These are phyloP conservation scores for Gymnosoma rotundatum DNA, from an alignment of 2,888 invertebrate genomes.

Conservation along the genomic window DNA sequence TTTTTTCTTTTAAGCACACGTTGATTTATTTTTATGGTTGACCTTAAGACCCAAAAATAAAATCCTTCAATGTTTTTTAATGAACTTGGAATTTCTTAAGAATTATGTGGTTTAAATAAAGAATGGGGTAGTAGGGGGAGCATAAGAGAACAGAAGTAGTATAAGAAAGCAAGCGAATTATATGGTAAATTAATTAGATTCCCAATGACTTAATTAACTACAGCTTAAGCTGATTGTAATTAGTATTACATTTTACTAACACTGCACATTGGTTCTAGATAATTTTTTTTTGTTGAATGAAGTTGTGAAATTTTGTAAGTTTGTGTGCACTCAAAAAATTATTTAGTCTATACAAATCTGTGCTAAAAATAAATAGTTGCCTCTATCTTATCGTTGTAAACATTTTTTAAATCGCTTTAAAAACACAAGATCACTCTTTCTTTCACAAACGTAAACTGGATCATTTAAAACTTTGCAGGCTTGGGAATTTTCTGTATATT, in stretches of 20 bases:
- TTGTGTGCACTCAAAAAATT: neutral
- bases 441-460: too few relatives aligned
- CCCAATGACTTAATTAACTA: slow-evolving; percentile 59
- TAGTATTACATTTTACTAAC: neutral
- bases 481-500: too few relatives aligned
- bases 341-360: too few relatives aligned
- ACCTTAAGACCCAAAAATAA: slow-evolving; percentile 65
- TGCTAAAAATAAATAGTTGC: too few relatives aligned
- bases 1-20: slow-evolving; percentile 70
- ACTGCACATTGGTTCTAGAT: neutral
- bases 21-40: slow-evolving; percentile 72
- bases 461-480: too few relatives aligned
- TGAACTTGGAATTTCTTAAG: slow-evolving; percentile 55
- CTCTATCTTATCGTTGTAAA: too few relatives aligned
- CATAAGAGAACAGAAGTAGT: neutral
- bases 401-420: too few relatives aligned
- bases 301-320: neutral
- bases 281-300: neutral
- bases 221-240: slow-evolving; percentile 47
- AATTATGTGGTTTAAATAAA: slow-evolving; percentile 23
- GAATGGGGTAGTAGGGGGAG: neutral
- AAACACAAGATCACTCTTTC: too few relatives aligned
- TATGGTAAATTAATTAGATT: slow-evolving; percentile 56
- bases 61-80: slow-evolving; percentile 68
- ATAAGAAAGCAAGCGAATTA: slow-evolving; percentile 19